A percentile compares a stretch with the other conserved stretches of the same genome.
These are phyloP conservation scores for Lasioglossum pauxillum DNA, from an alignment of 2,888 invertebrate genomes.

Conservation along the genomic window DNA sequence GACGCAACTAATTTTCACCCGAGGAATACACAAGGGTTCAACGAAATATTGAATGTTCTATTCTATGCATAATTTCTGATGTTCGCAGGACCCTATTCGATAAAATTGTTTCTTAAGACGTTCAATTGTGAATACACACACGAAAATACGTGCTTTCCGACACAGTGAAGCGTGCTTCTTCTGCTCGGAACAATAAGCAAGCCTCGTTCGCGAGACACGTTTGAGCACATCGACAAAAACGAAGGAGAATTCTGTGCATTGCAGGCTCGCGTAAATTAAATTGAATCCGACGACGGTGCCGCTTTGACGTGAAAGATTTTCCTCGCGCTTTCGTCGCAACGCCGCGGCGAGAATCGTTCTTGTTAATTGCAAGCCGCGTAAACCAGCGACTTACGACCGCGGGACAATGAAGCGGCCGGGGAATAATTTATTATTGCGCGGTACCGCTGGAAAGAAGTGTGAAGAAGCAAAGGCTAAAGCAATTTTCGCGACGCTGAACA, in stretches of 20 bases:
- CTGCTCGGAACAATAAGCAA: background rate
- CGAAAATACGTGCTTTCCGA: background rate
- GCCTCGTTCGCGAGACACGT: background rate
- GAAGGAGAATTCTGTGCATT: background rate
- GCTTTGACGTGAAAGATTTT: constrained; percentile 5
- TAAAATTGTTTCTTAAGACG: background rate
- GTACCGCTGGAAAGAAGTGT: background rate
- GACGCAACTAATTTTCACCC: no score
- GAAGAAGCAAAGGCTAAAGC: background rate
- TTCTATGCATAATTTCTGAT: background rate
- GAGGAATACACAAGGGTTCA: background rate
- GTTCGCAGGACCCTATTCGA: background rate
- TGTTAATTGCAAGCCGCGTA: constrained; percentile 5
- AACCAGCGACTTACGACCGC: background rate
- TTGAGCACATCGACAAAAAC: background rate
- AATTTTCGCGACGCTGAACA: background rate
- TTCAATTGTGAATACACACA: background rate
- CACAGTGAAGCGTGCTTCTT: background rate
- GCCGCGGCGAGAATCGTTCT: background rate
- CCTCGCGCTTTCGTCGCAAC: background rate
- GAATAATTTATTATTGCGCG: constrained; percentile 3
- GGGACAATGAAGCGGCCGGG: background rate
- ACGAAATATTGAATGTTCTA: background rate
- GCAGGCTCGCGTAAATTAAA: background rate
- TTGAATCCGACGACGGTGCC: background rate